Base-by-base conservation (phyloP, 2,797 vertebrate species). In the Myripristis jacobus region DNA sequence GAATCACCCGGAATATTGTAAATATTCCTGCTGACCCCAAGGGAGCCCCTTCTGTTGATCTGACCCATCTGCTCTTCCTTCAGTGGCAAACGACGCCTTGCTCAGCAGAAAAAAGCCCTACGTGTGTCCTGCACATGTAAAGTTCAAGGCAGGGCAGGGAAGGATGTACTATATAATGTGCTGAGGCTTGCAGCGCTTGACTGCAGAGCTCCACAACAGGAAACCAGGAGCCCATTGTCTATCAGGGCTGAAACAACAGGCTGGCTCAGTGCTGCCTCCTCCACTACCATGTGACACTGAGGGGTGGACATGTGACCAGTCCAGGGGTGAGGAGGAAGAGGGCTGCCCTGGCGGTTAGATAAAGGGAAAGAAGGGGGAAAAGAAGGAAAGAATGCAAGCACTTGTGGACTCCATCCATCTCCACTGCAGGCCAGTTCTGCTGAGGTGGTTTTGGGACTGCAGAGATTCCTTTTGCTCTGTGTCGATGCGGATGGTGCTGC, bases 221-320 rank as follows among this genome's bases (percentile, higher is more conserved):
- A 95, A 94, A 91, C 84, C 64, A 87, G 86, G 77, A 79, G 86
- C 47, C 90, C 73, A 93, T 94, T 94, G 94, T 94, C 90, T 79
- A 72, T 44, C 31, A 60, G 82, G 85, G 84, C 90, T 93, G 87
- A 92, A 93, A 92, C 86, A 92, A 94, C 91, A 93, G 79, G 83
- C 87, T 59, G 73, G 67, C 75, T 66, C 59, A 85, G 77, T 72
- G 66, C 83, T 74, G 75, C 83, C 85, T 90, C 80, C 83, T 88
- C 77, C 48, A 68, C 65, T 27, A 91, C 73, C 72, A 87, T 90
- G 90, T 89, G 87, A 92, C 72, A 75, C 63, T 74, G 73, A 71
- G 53, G 8, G 66, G 55, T 65, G 19, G 84, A 88, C 93, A 92
- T 88, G 89, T 92, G 91, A 93, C 89, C 79, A 81, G 63, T 70